Conservation (phyloP, 2,797 vertebrate species). For the Acanthopagrus latus region DNA sequence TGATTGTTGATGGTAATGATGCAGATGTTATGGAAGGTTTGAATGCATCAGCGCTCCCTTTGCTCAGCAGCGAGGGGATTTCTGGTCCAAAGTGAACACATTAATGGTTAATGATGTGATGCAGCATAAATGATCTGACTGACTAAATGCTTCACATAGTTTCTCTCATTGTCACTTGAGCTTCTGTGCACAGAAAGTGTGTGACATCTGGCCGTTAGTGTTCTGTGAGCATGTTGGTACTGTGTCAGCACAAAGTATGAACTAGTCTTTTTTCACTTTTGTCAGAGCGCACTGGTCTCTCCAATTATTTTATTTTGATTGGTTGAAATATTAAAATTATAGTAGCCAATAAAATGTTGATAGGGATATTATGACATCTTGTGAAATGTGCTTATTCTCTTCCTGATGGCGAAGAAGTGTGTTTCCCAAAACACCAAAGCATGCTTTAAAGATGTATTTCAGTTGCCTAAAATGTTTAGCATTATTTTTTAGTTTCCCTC, state of each 20-base stretch:
- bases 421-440: too few species aligned
- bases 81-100: neutral
- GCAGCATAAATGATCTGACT: slow-evolving; percentile 36
- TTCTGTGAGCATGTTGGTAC: slow-evolving; percentile 32
- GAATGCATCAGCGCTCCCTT: slow-evolving; percentile 9
- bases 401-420: too few species aligned
- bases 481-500: neutral
- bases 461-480: neutral
- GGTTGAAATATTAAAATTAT: neutral
- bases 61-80: neutral
- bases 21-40: slow-evolving; percentile 8
- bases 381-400: too few species aligned
- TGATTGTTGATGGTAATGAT: neutral
- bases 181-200: slow-evolving; percentile 36
- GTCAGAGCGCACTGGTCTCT: neutral
- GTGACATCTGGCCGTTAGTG: slow-evolving; percentile 53
- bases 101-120: slow-evolving; percentile 10
- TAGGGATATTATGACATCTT: too few species aligned
- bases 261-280: neutral
- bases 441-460: neutral
- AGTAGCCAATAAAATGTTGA: neutral
- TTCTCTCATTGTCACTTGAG: slow-evolving; percentile 28
- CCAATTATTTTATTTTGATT: neutral
- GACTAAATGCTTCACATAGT: slow-evolving; percentile 38
- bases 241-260: slow-evolving; percentile 23